Evolutionary conservation across 2,888 invertebrate genomes (phyloP).

Genomic region (Eutolmus rufibarbis): DNA sequence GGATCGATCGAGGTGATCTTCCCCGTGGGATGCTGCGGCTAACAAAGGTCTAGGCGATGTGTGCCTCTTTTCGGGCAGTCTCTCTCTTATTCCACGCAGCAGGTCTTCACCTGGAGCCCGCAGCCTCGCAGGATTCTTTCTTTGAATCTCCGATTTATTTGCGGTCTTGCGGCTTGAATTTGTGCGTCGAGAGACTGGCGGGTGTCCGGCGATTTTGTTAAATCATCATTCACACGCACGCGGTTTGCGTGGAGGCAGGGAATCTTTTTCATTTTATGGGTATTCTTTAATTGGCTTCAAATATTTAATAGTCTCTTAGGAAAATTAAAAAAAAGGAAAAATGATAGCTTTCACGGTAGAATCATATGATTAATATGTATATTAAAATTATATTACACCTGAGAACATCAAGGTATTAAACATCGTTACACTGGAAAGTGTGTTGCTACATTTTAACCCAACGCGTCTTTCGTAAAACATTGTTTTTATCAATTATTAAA

Average conservation of each 20-base stretch:
- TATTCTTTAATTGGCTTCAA: background rate
- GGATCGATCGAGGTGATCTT: background rate
- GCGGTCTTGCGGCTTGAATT: background rate
- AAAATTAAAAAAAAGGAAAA: background rate
- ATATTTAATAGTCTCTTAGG: background rate
- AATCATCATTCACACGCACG: background rate
- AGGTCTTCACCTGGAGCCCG: background rate
- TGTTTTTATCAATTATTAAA: too few relatives aligned
- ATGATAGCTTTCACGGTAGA: background rate
- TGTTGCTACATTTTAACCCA: too few relatives aligned
- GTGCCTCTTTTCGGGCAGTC: background rate
- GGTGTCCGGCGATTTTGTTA: background rate
- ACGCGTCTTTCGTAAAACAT: too few relatives aligned
- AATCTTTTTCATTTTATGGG: background rate
- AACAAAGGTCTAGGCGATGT: background rate
- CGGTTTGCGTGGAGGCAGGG: background rate
- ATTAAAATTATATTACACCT: too few relatives aligned
- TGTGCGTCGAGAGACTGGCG: background rate
- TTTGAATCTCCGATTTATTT: background rate
- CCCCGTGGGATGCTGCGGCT: background rate
- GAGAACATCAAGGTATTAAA: too few relatives aligned
- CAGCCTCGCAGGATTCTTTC: background rate
- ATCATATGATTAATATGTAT: too few relatives aligned
- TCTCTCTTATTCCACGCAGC: background rate
- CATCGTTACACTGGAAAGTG: too few relatives aligned